phyloP scores from a whole-genome alignment of 2,888 invertebrate genomes.

The Dilophus febrilis region DNA sequence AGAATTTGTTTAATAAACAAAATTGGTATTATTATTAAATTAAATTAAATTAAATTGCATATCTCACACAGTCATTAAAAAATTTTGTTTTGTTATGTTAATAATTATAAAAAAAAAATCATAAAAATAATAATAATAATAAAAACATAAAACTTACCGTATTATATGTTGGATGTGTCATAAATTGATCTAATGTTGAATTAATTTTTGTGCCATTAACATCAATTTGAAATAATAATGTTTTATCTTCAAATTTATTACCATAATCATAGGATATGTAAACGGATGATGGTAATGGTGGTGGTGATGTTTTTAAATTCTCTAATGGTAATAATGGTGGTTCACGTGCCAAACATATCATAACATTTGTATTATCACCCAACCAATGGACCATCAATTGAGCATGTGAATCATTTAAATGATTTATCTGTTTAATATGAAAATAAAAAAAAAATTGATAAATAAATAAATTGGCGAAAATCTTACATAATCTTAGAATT shows the following conservation, averaged over 20 bases:
- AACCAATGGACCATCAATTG: constrained; percentile 88
- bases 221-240: constrained; percentile 43
- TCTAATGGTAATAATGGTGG: constrained; percentile 32
- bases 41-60: too few relatives aligned
- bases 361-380: constrained; percentile 70
- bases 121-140: too few relatives aligned
- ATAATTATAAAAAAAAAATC: too few relatives aligned
- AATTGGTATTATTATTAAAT: too few relatives aligned
- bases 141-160: constrained; percentile 42
- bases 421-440: constrained; percentile 58
- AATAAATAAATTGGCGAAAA: too few relatives aligned
- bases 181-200: constrained; percentile 67
- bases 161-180: constrained; percentile 64
- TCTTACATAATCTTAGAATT: too few relatives aligned
- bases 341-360: constrained; percentile 70
- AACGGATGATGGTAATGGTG: constrained; percentile 48
- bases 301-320: constrained; percentile 30
- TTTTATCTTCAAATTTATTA: constrained; percentile 56
- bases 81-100: too few relatives aligned
- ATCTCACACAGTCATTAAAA: too few relatives aligned
- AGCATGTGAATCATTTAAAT: constrained; percentile 70
- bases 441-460: too few relatives aligned
- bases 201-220: constrained; percentile 35
- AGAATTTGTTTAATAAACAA: too few relatives aligned
- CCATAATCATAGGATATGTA: constrained; percentile 83